These are phyloP conservation scores for Lysandra coridon DNA, from an alignment of 2,888 invertebrate genomes.

Conservation along the genomic window DNA sequence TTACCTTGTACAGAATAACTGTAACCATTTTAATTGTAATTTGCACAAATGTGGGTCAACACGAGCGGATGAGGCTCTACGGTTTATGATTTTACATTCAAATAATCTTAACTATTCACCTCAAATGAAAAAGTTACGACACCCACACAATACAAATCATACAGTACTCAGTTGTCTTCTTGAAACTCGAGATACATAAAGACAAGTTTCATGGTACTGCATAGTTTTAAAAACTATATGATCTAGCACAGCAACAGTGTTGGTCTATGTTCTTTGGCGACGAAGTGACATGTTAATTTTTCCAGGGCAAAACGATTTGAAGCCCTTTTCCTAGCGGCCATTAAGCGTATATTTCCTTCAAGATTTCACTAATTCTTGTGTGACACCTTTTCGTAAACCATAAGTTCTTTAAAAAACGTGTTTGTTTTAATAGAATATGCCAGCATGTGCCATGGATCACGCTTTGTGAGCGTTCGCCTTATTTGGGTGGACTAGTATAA, in stretches of 20 bases:
- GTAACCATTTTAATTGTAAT: constrained; percentile 11
- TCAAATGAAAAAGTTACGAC: constrained; percentile 24
- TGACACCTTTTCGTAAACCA: too few species aligned
- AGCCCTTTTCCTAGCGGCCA: too few species aligned
- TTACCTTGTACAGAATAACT: background rate
- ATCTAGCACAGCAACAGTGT: too few species aligned
- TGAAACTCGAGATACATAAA: background rate
- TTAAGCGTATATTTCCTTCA: too few species aligned
- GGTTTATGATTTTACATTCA: constrained; percentile 16
- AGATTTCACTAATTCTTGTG: too few species aligned
- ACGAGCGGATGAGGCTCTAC: constrained; percentile 20
- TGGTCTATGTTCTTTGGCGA: too few species aligned
- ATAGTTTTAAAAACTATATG: too few species aligned
- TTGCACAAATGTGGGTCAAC: constrained; percentile 12
- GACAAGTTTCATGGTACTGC: background rate
- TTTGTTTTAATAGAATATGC: too few species aligned
- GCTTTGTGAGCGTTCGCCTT: background rate
- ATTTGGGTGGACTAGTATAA: background rate
- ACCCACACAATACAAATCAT: background rate
- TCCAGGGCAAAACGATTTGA: too few species aligned
- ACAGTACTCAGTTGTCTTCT: background rate
- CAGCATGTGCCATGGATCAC: too few species aligned
- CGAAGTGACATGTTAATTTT: too few species aligned
- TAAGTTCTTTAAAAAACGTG: too few species aligned
- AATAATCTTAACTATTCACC: constrained; percentile 26